phyloP scores from a whole-genome alignment of 2,113 vertebrate species.

The Rhadina sibilatrix region DNA sequence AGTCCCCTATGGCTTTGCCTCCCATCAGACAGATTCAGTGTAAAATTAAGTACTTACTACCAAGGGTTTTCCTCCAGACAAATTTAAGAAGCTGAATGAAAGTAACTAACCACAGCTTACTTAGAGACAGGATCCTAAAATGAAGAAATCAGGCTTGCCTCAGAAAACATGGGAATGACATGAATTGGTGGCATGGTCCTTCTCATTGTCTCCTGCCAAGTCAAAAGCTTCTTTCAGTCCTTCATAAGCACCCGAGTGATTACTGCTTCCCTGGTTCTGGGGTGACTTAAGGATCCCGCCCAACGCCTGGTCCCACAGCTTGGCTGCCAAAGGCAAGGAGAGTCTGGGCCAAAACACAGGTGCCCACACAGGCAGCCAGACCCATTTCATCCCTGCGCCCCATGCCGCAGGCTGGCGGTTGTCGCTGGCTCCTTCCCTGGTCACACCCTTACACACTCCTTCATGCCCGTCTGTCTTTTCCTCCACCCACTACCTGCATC shows the following conservation, averaged over 20 bases:
- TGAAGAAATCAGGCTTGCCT: not conserved
- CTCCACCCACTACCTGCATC: constrained; percentile 10
- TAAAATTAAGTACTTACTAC: not conserved
- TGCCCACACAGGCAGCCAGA: not conserved
- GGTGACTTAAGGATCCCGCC: fast-evolving
- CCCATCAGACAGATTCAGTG: not conserved
- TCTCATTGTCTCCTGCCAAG: not conserved
- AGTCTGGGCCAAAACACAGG: not conserved
- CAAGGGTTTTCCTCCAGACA: not conserved
- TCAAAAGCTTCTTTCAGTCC: not conserved
- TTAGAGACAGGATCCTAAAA: not conserved
- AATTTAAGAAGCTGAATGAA: not conserved
- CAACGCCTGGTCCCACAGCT: fast-evolving
- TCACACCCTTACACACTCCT: not conserved
- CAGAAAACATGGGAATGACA: not conserved
- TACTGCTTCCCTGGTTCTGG: fast-evolving
- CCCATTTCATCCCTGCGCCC: not conserved
- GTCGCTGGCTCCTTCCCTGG: not conserved
- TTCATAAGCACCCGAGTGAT: fast-evolving
- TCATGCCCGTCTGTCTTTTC: not conserved
- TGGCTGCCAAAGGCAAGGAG: not conserved
- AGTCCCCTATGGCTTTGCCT: not conserved
- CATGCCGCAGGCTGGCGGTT: not conserved
- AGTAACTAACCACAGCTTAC: not conserved
- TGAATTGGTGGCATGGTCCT: not conserved